phyloP scores from a whole-genome alignment of 2,797 vertebrate genomes.

The Sparidentex hasta region DNA sequence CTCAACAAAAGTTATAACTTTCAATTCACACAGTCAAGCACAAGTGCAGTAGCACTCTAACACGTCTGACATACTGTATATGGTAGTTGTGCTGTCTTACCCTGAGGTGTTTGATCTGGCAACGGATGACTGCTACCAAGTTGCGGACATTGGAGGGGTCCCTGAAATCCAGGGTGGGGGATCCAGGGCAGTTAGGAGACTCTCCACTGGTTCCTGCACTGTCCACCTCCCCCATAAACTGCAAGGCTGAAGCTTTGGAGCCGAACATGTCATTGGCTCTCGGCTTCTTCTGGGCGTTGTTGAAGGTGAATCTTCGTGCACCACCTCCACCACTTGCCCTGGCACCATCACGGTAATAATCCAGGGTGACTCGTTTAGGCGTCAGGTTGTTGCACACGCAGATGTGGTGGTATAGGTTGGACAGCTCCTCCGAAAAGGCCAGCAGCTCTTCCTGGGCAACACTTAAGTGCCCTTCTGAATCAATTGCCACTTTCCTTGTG shows the following conservation, averaged over 20 bases:
- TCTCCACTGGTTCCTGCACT: conserved; percentile 75
- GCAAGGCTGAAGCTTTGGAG: conserved; percentile 80
- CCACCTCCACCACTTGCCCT: conserved; percentile 60
- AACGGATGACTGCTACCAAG: conserved; percentile 88
- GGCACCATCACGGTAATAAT: conserved; percentile 87
- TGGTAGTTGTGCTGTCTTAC: conserved; percentile 60
- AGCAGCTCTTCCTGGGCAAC: conserved; percentile 90
- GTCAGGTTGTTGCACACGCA: conserved; percentile 90
- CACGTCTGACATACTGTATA: not conserved
- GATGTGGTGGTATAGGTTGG: conserved; percentile 90
- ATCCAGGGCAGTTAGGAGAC: conserved; percentile 82
- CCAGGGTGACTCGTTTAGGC: conserved; percentile 89
- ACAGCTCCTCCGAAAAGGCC: conserved; percentile 90
- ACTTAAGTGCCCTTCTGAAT: conserved; percentile 87
- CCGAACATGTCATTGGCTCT: conserved; percentile 82
- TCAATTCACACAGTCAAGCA: not conserved
- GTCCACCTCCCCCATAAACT: conserved; percentile 82
- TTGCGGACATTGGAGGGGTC: conserved; percentile 88
- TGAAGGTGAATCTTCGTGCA: conserved; percentile 66
- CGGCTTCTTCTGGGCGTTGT: conserved; percentile 76
- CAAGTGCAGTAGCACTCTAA: not conserved
- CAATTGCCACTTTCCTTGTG: conserved; percentile 84
- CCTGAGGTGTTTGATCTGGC: conserved; percentile 91
- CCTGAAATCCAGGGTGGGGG: conserved; percentile 88
- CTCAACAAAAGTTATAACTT: not conserved